Evolutionary conservation across 2,797 vertebrate species (phyloP).

Genomic region (Enteromius paludinosus): DNA sequence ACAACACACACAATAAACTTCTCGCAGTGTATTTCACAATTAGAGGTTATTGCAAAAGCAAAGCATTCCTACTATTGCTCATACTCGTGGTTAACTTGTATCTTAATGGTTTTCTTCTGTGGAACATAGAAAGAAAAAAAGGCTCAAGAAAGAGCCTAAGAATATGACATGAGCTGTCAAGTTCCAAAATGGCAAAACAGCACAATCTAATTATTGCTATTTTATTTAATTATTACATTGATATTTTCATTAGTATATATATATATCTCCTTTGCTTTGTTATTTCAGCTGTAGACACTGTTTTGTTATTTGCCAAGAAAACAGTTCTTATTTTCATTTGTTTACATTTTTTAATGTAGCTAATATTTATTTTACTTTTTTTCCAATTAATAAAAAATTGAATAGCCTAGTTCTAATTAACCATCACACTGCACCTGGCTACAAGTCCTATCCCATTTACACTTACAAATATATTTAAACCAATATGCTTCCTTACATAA

Average conservation of each 20-base stretch:
- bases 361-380: background rate
- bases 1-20: background rate
- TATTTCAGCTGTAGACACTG: background rate
- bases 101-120: background rate
- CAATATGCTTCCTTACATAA: background rate
- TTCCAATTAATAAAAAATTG: background rate
- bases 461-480: background rate
- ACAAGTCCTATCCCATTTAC: background rate
- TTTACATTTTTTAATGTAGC: background rate
- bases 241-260: background rate
- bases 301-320: background rate
- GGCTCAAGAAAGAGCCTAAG: background rate
- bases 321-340: background rate
- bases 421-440: background rate
- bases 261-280: background rate
- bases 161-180: background rate
- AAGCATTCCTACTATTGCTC: background rate
- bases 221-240: background rate
- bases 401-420: background rate
- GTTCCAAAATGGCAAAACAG: background rate
- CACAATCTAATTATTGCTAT: background rate
- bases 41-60: background rate
- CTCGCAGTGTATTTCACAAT: background rate
- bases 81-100: background rate
- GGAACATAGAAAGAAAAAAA: background rate